phyloP scores from a whole-genome alignment of 64 coral and sea anemone species.

The Orbicella faveolata region DNA sequence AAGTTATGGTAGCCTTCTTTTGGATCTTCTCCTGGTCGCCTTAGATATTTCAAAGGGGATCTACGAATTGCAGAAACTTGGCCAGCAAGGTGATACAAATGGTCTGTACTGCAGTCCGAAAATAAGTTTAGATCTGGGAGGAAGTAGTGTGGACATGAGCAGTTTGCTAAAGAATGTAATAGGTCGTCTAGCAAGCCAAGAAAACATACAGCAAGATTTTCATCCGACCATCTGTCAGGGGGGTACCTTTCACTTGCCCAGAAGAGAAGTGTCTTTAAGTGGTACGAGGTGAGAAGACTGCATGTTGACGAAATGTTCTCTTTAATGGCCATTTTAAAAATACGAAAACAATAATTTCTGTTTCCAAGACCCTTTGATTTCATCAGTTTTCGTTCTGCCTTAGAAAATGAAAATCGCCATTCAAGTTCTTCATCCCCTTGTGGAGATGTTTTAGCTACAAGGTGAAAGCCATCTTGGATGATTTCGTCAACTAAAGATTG shows the following conservation, averaged over 20 bases:
- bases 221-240: constrained; percentile 26
- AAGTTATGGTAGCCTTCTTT: constrained; percentile 5
- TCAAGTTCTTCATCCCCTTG: constrained; percentile 63
- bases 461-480: constrained; percentile 24
- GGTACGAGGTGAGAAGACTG: constrained; percentile 40
- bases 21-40: neutral
- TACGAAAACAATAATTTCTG: constrained; percentile 38
- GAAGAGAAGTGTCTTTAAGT: constrained; percentile 62
- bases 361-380: constrained; percentile 16
- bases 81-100: neutral
- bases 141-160: constrained; percentile 42
- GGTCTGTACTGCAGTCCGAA: neutral
- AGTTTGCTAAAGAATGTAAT: constrained; percentile 29
- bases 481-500: constrained; percentile 19
- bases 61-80: constrained; percentile 30
- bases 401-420: constrained; percentile 72
- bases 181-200: constrained; percentile 57
- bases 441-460: constrained; percentile 49
- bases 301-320: constrained; percentile 4
- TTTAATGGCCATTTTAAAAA: constrained; percentile 50
- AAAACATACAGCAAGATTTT: constrained; percentile 31
- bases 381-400: constrained; percentile 53
- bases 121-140: constrained; percentile 37
- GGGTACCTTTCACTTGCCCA: constrained; percentile 47
- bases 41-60: neutral